phyloP scores from a whole-genome alignment of 1,140 invertebrate genomes.

The Doryteuthis pealeii region DNA sequence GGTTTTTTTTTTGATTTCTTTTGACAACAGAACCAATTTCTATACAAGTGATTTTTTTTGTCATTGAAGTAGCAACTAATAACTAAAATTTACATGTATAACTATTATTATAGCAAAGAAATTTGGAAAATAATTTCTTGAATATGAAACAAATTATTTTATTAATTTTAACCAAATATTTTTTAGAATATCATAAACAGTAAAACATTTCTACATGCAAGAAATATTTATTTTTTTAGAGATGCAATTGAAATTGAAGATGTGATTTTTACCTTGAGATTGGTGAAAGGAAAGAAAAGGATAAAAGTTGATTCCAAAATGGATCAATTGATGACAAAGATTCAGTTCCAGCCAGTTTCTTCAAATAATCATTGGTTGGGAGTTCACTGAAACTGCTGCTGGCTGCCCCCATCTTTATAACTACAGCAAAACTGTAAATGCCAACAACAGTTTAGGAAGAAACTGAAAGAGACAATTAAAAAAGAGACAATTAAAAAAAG shows the following conservation, averaged over 20 bases:
- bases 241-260: too few relatives aligned
- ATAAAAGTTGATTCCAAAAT: conserved; percentile 91
- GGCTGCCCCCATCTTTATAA: conserved; percentile 75
- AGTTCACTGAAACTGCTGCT: conserved; percentile 81
- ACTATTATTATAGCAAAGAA: too few relatives aligned
- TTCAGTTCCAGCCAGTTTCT: conserved; percentile 76
- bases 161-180: too few relatives aligned
- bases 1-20: too few relatives aligned
- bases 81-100: too few relatives aligned
- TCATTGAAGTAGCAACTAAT: too few relatives aligned
- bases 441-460: background rate
- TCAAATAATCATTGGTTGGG: conserved; percentile 78
- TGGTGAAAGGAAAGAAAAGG: conserved; percentile 77
- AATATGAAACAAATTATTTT: too few relatives aligned
- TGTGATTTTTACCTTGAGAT: conserved; percentile 53
- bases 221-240: background rate
- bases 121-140: too few relatives aligned
- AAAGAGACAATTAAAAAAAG: too few relatives aligned
- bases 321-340: conserved; percentile 83
- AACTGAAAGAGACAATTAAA: background rate
- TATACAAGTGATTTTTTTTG: too few relatives aligned
- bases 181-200: too few relatives aligned
- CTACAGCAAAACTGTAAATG: conserved; percentile 31
- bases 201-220: background rate
- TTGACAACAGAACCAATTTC: too few relatives aligned